phyloP scores from a whole-genome alignment of 2,797 vertebrate species.

The Carcharodon carcharias region DNA sequence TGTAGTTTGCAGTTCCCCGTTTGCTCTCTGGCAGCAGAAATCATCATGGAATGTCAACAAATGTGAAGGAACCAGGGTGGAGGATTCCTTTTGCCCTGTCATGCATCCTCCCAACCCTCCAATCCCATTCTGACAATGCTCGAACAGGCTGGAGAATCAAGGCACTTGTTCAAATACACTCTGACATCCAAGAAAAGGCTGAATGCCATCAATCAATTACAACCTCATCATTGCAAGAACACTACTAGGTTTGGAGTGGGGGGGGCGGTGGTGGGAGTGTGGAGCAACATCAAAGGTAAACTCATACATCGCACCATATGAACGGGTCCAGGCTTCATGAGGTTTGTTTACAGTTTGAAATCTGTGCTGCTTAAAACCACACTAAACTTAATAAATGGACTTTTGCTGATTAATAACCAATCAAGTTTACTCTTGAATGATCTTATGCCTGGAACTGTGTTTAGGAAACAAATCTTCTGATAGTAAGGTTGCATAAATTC shows the following conservation, averaged over 20 bases:
- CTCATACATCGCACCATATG: not conserved
- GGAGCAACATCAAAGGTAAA: not conserved
- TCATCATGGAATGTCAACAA: not conserved
- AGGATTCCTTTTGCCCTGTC: not conserved
- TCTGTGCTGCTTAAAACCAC: not conserved
- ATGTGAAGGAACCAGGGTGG: not conserved
- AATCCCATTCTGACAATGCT: not conserved
- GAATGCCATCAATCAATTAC: not conserved
- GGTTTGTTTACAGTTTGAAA: not conserved
- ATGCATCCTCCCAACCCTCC: too few species aligned
- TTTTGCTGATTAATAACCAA: too few species aligned
- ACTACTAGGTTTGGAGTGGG: not conserved
- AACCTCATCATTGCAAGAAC: not conserved
- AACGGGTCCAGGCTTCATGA: not conserved
- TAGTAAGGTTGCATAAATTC: too few species aligned
- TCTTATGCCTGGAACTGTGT: too few species aligned
- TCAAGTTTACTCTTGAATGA: too few species aligned
- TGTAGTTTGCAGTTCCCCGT: not conserved
- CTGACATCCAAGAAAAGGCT: not conserved
- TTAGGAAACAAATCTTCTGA: too few species aligned
- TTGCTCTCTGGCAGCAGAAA: not conserved
- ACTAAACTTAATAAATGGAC: too few species aligned
- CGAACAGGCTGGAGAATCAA: not conserved
- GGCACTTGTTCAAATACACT: not conserved
- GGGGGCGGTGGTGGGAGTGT: too few species aligned